Evolutionary conservation across 2,888 invertebrate species (phyloP), one percentile per base, ranked within the genome.

Genomic region (Hymenopus coronatus): DNA sequence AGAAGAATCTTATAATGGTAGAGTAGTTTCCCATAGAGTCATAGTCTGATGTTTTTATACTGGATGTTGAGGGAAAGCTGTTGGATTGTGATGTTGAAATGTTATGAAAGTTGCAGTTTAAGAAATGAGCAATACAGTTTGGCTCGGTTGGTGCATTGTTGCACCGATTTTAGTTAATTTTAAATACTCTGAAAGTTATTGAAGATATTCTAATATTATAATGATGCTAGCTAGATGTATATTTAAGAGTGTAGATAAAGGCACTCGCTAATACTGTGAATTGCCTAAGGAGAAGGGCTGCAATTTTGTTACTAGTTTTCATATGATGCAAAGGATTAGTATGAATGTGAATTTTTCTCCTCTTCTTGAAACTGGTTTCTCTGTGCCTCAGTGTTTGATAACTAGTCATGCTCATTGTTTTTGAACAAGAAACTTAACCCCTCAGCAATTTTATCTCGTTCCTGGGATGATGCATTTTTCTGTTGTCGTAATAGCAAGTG

Each of bases 11-110:
- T 88, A 28, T 20, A 85, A 88, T 30, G 28, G n/a, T 85, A 85
- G 81, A 88, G 33, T 84, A 84, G 88, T 14, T 88, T 85, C 88
- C 84, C 88, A 84, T 88, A 84, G 88, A 88, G 88, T 84, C 81
- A 88, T 85, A 88, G 88, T 88, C 88, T 88, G 88, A 88, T 54
- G 54, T 88, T 88, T 88, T 88, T 88, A 88, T 85, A 54, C 27
- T 88, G 85, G 81, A 81, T 88, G 88, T 88, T 88, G 81, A 84
- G 28, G 87, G 82, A 87, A 87, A 82, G 87, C 81, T 82, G 87
- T 82, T 87, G 82, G 82, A 87, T 87, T 33, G 33, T 87, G 33
- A 30, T 87, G 87, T 87, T 87, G 82, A n/a, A 33, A 40, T 82
- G 15, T 82, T 70, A 85, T 30, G 54, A 33, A 54, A 46, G 85